These are phyloP conservation scores for Turdus rufiventris DNA, from an alignment of 2,113 vertebrate genomes.

Conservation along the genomic window DNA sequence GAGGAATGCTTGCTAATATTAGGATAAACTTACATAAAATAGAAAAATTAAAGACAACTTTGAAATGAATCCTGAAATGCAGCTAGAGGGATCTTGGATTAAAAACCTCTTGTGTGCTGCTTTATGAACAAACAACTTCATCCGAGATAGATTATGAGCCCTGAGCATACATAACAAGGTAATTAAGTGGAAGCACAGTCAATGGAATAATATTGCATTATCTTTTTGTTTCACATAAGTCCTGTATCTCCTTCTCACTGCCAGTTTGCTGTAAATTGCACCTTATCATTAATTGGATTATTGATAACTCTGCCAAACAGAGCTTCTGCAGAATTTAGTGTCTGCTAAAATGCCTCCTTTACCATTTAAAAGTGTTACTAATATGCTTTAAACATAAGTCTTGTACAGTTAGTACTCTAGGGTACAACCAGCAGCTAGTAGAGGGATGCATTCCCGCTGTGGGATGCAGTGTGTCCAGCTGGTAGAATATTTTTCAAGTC, in stretches of 20 bases:
- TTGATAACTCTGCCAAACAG: conserved; percentile 35
- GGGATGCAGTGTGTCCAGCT: background rate
- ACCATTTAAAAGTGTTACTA: background rate
- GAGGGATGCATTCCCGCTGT: background rate
- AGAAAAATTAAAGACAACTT: conserved; percentile 32
- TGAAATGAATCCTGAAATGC: conserved; percentile 42
- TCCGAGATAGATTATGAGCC: conserved; percentile 23
- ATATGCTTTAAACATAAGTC: conserved; percentile 32
- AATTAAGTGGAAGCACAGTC: conserved; percentile 48
- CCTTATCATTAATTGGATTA: conserved; percentile 59
- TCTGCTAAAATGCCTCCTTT: conserved; percentile 6
- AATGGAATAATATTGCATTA: conserved; percentile 34
- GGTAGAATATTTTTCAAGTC: background rate
- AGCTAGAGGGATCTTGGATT: conserved; percentile 46
- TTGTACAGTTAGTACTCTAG: background rate
- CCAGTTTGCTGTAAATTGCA: conserved; percentile 48
- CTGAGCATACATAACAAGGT: conserved; percentile 38
- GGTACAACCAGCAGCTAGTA: background rate
- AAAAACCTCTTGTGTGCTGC: conserved; percentile 29
- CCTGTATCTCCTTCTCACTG: conserved; percentile 35
- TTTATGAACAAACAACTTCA: conserved; percentile 49
- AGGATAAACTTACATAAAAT: conserved; percentile 21
- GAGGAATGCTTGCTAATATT: background rate
- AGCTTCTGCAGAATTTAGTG: conserved; percentile 26
- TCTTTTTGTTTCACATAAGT: conserved; percentile 59